A percentile compares a stretch with the other conserved stretches of the same genome.
These are phyloP conservation scores for Mesorhabditis belari DNA, from an alignment of 2,888 invertebrate genomes.

Conservation along the genomic window DNA sequence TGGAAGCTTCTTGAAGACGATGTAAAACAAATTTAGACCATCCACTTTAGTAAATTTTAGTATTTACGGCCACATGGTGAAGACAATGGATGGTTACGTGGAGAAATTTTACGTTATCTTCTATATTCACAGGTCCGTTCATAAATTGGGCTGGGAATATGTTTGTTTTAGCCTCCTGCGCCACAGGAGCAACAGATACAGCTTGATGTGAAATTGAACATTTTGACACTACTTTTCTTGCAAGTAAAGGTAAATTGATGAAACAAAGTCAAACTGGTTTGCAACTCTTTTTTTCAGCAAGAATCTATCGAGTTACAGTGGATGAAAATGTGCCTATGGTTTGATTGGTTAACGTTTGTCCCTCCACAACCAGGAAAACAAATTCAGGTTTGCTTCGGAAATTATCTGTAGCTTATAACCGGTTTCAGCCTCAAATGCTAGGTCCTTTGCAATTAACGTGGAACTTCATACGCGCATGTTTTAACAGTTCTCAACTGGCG, in stretches of 20 bases:
- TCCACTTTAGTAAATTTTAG: background rate
- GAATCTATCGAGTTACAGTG: background rate
- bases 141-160: no score
- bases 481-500: background rate
- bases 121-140: no score
- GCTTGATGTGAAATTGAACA: background rate
- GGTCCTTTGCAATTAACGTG: background rate
- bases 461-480: background rate
- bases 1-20: background rate
- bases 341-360: background rate
- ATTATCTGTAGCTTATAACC: no score
- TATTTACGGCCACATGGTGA: background rate
- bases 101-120: background rate
- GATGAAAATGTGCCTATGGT: background rate
- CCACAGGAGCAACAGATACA: no score
- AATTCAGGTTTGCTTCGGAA: no score
- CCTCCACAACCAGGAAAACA: background rate
- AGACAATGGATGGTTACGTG: background rate
- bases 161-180: no score
- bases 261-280: no score
- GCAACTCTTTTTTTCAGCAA: background rate
- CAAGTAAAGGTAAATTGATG: background rate
- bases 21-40: background rate
- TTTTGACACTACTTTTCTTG: background rate
- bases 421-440: background rate